Evolutionary conservation across 2,888 invertebrate genomes (phyloP).

Genomic region (Sphaeridia pumilis): DNA sequence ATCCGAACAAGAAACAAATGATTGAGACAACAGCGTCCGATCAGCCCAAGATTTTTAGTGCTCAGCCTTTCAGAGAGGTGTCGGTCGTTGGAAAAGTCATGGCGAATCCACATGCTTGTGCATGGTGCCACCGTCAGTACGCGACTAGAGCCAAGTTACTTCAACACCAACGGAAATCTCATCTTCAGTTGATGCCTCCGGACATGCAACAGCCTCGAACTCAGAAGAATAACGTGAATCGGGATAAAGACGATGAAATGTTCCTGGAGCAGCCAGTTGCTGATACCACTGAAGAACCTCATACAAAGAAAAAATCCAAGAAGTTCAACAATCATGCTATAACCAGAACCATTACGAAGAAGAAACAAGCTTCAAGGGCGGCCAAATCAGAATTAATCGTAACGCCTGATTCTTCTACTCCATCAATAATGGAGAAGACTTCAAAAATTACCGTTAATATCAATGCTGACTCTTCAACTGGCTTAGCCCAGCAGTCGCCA

Average conservation of each 20-base stretch:
- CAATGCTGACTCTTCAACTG: constrained; percentile 2
- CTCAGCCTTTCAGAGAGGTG: constrained; percentile 4
- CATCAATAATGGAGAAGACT: neutral
- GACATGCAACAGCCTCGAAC: constrained; percentile 35
- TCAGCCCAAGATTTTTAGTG: neutral
- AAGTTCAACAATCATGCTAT: neutral
- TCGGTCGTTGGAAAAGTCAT: constrained; percentile 54
- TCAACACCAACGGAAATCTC: constrained; percentile 45
- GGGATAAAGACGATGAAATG: neutral
- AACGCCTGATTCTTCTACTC: neutral
- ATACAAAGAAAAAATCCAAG: neutral
- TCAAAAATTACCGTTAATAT: neutral
- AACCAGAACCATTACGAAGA: neutral
- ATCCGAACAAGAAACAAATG: neutral
- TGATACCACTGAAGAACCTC: neutral
- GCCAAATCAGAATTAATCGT: neutral
- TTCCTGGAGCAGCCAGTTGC: neutral
- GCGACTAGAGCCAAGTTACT: constrained; percentile 52
- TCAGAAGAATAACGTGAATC: constrained; percentile 33
- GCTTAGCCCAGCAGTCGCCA: neutral
- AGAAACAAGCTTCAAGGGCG: neutral
- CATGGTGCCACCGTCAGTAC: constrained; percentile 77
- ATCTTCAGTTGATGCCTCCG: constrained; percentile 37
- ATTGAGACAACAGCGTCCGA: no score
- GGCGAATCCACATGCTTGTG: constrained; percentile 57